Evolutionary conservation across 1,140 invertebrate species (phyloP).

Genomic region (Magallana gigas): DNA sequence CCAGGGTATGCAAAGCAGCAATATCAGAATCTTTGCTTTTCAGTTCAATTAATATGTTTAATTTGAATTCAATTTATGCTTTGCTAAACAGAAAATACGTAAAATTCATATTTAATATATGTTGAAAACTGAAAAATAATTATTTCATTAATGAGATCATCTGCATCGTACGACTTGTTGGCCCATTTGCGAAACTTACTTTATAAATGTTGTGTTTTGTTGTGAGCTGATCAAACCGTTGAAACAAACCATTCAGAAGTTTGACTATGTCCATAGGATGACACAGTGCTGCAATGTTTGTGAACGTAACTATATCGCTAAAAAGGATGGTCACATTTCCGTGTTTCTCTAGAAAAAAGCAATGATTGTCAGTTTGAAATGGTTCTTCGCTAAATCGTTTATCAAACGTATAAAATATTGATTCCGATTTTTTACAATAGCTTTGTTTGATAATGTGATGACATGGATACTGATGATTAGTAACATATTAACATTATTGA

Average conservation of each 20-base stretch:
- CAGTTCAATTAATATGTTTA: background rate
- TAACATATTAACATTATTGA: background rate
- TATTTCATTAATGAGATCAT: too few relatives aligned
- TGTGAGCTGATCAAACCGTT: slow-evolving; percentile 76
- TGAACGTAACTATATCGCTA: slow-evolving; percentile 81
- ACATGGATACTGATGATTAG: background rate
- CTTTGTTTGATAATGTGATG: background rate
- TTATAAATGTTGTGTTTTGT: slow-evolving; percentile 73
- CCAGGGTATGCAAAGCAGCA: background rate
- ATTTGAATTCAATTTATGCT: background rate
- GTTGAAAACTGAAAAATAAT: too few relatives aligned
- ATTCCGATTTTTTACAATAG: background rate
- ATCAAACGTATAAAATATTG: too few relatives aligned
- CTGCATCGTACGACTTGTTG: too few relatives aligned
- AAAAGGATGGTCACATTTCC: slow-evolving; percentile 79
- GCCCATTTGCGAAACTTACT: slow-evolving; percentile 54
- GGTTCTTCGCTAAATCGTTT: too few relatives aligned
- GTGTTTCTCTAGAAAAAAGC: slow-evolving; percentile 76
- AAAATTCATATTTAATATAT: too few relatives aligned
- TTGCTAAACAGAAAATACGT: too few relatives aligned
- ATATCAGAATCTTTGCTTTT: background rate
- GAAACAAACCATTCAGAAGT: slow-evolving; percentile 80
- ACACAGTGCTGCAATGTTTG: slow-evolving; percentile 79
- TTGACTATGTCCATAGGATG: slow-evolving; percentile 79
- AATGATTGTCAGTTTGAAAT: background rate